Evolutionary conservation across 2,797 vertebrate species (phyloP), one percentile per base, ranked within the genome.

Genomic region (Catamblyrhynchus diadema): DNA sequence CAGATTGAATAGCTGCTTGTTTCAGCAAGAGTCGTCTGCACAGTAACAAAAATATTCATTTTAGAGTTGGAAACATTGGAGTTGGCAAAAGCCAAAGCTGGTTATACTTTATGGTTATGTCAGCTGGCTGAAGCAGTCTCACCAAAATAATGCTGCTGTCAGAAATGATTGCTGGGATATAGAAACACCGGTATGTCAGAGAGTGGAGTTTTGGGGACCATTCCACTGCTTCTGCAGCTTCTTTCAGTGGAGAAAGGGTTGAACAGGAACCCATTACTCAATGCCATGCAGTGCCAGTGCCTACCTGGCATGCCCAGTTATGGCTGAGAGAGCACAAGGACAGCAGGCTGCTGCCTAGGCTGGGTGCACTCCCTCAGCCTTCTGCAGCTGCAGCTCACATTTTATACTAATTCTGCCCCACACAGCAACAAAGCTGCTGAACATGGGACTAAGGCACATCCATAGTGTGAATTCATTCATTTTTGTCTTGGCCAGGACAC

Each of bases 401-500:
- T 86, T 78, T 11, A 18, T 6, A 48, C 25, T 37, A 24, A 35
- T 27, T 9, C n/a, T 39, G n/a, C 22, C 14, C 32, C 20, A 8
- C 9, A 21, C 20, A 12, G 15, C 0, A 1, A 37, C 30, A 47
- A 60, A 62, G 22, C 1, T 2, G 20, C 42, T 74, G 32, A 72
- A 51, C 14, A 21, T 5, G 32, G 27, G 28, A 12, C 39, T 73
- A 28, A 9, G 56, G 33, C 23, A 33, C 21, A 60, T 35, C 27
- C 18, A 5, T 9, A 28, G 20, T 1, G 18, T 23, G 23, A 81
- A 65, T 21, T 8, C 0, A 1, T 10, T 21, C 6, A 17, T 33
- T 78, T 78, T 77, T 70, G 4, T 39, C 65, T 72, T 1, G 0
- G 9, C 16, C 1, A 1, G 50, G 67, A 50, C 9, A 9, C 0